phyloP scores from a whole-genome alignment of 2,113 vertebrate genomes.

The Pipra filicauda region DNA sequence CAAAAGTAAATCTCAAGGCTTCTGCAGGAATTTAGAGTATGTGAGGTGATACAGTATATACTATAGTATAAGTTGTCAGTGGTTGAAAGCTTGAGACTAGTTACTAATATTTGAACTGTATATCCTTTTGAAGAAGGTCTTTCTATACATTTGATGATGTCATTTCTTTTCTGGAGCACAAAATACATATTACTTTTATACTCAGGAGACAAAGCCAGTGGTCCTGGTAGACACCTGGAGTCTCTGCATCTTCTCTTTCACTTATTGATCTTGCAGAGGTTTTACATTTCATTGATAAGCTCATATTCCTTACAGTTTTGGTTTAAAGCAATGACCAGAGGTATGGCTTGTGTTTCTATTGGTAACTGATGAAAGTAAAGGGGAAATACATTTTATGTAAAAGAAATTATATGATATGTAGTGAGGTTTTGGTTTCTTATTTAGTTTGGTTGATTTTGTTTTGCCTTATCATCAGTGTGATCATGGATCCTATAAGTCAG shows the following conservation, averaged over 20 bases:
- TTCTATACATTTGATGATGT: background rate
- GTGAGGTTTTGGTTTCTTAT: fast-evolving
- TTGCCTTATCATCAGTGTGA: background rate
- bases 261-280: background rate
- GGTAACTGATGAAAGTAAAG: background rate
- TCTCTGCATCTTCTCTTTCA: background rate
- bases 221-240: background rate
- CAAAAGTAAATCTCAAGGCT: background rate
- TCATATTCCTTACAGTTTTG: background rate
- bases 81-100: background rate
- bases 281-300: background rate
- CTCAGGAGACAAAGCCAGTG: background rate
- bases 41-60: background rate
- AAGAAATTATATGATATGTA: background rate
- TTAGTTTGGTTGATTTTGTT: fast-evolving
- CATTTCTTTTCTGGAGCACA: background rate
- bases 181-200: background rate
- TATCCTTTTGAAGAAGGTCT: background rate
- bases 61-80: background rate
- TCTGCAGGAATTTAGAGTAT: background rate
- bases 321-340: background rate
- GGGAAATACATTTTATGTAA: background rate
- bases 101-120: background rate
- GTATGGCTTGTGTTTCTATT: background rate
- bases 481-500: background rate